phyloP scores from a whole-genome alignment of 2,113 vertebrate genomes.

The Anhinga anhinga region DNA sequence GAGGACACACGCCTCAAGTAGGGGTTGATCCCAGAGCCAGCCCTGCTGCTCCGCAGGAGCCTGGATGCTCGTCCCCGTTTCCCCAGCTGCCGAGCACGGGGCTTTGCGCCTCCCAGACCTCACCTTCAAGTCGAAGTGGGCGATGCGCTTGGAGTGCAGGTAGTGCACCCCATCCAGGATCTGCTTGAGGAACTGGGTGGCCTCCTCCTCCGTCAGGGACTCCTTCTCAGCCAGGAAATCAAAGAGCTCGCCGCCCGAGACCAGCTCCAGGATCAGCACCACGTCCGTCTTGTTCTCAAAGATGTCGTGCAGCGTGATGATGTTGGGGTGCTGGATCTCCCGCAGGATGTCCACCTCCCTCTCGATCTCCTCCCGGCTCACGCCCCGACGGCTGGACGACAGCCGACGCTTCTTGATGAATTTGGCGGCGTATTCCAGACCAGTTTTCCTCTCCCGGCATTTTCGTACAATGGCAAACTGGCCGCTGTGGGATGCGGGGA shows the following conservation, averaged over 20 bases:
- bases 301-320: constrained; percentile 97
- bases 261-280: constrained; percentile 96
- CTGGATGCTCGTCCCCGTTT: rapidly evolving
- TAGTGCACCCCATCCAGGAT: constrained; percentile 95
- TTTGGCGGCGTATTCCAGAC: constrained; percentile 89
- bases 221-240: constrained; percentile 98
- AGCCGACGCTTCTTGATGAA: constrained; percentile 97
- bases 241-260: constrained; percentile 93
- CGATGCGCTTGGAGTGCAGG: constrained; percentile 92
- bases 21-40: background rate
- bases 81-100: rapidly evolving
- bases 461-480: constrained; percentile 96
- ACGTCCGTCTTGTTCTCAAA: constrained; percentile 98
- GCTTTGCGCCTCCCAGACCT: background rate
- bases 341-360: constrained; percentile 95
- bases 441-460: constrained; percentile 86
- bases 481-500: constrained; percentile 64
- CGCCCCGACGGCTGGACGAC: constrained; percentile 91
- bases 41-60: background rate
- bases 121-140: constrained; percentile 97
- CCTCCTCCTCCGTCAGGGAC: constrained; percentile 94
- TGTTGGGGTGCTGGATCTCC: constrained; percentile 97
- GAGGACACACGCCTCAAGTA: rapidly evolving
- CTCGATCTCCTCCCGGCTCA: constrained; percentile 96
- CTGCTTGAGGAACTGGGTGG: constrained; percentile 97